A percentile compares a stretch with the other conserved stretches of the same genome.
Evolutionary conservation across 1,140 invertebrate species (phyloP).

Genomic region (Nymphalis io): DNA sequence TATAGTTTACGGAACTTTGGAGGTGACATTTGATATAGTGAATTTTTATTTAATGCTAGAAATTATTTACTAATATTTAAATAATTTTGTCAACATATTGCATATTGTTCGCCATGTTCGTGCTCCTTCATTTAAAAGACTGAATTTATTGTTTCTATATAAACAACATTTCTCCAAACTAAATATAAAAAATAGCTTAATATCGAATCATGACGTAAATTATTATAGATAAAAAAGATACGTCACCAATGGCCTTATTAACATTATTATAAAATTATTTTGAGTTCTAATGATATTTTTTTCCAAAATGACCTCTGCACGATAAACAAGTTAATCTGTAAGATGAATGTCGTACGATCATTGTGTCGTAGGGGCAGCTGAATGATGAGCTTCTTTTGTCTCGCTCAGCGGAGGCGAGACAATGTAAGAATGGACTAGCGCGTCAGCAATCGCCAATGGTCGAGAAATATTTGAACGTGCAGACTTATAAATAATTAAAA

Average conservation of each 20-base stretch:
- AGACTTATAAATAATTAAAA: conserved; percentile 31
- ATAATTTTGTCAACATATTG: too few species aligned
- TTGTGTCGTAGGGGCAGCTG: conserved; percentile 56
- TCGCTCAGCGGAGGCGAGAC: conserved; percentile 59
- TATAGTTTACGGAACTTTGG: conserved; percentile 46
- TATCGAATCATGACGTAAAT: too few species aligned
- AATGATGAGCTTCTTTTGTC: conserved; percentile 76
- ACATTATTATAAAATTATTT: not conserved
- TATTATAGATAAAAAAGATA: too few species aligned
- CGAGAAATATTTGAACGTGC: conserved; percentile 44
- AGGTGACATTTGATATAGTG: conserved; percentile 25
- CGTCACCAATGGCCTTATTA: too few species aligned
- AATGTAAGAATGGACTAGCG: conserved; percentile 65
- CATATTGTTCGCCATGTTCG: too few species aligned
- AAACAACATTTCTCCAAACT: not conserved
- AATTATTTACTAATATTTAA: too few species aligned
- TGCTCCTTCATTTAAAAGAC: too few species aligned
- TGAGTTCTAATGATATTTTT: not conserved
- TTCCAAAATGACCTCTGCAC: conserved; percentile 41
- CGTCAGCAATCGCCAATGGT: conserved; percentile 62
- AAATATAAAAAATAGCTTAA: not conserved
- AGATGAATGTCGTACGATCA: conserved; percentile 71
- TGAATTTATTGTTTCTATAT: too few species aligned
- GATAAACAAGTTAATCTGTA: conserved; percentile 74
- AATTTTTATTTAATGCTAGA: not conserved